Base-by-base conservation (phyloP, 2,888 invertebrate genomes). In the Netelia inedita region DNA sequence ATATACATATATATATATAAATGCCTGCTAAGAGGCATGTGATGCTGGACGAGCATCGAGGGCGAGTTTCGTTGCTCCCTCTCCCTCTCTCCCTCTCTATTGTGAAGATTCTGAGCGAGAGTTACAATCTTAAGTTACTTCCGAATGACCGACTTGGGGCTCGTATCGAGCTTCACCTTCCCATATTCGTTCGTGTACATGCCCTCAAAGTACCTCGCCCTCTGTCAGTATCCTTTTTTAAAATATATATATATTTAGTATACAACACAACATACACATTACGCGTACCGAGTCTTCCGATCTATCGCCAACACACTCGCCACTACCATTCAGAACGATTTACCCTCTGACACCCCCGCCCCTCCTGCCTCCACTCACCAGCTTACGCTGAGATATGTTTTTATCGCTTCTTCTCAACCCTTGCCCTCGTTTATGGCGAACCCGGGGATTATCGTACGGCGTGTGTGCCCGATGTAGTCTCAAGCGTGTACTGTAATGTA, bases 61-160 rank as follows among this genome's bases (percentile, higher is more conserved):
- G 71, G 61, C 16, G 43, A 55, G 41, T 57, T 55, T 78, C 35
- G 53, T 57, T n/a, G 11, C 50, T 50, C 28, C 46, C 21, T 19
- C 66, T 23, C n/a, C 23, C 68, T 28, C 50, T 63, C 63, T 28
- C 35, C 35, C 23, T 6, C 28, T 53, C 46, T 61, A 41, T 63
- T 75, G 69, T 50, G 74, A 66, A 28, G 71, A 72, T 82, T 55
- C 57, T 28, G 75, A 35, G 55, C 68, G 78, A 86, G 86, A 85
- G 87, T 86, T 88, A 85, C 87, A 87, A 91, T 90, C 91, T 90
- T 87, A 88, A 89, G 88, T 89, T 88, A 89, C 87, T 91, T 89
- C 85, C 87, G 88, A 88, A 90, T 88, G 88, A 88, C 87, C 89
- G 85, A 82, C 88, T 84, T 86, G 91, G 91, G 91, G 87, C 85